phyloP scores from a whole-genome alignment of 1,140 invertebrate genomes.

The Hesperophylax magnus region DNA sequence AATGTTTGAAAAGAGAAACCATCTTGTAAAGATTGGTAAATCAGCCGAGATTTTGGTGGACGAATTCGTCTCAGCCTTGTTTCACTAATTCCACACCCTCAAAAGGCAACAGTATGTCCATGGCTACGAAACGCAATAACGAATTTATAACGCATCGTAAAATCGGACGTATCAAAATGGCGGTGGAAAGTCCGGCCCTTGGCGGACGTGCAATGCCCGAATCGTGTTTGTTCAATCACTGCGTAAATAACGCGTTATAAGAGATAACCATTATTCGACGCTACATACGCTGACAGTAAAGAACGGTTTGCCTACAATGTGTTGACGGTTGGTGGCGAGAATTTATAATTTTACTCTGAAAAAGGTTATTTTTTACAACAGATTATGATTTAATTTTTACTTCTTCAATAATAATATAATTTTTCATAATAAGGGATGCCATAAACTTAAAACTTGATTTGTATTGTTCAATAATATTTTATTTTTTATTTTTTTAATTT shows the following conservation, averaged over 20 bases:
- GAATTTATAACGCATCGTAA: slow-evolving; percentile 35
- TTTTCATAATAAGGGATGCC: no score
- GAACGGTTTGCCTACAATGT: no score
- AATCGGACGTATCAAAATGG: slow-evolving; percentile 23
- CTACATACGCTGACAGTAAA: no score
- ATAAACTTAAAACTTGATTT: no score
- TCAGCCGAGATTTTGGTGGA: neutral
- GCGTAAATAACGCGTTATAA: slow-evolving; percentile 1
- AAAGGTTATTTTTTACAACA: no score
- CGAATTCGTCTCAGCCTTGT: neutral
- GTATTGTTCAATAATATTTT: no score
- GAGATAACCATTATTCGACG: neutral
- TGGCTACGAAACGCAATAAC: slow-evolving; percentile 11
- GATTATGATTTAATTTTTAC: no score
- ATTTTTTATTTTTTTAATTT: no score
- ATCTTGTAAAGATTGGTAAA: neutral
- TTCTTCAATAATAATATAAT: no score
- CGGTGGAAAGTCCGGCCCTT: neutral
- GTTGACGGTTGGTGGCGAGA: no score
- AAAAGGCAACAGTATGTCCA: no score
- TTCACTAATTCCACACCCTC: neutral
- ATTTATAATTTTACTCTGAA: no score
- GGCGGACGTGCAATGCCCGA: neutral
- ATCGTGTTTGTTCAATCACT: slow-evolving; percentile 15
- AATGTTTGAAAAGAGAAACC: neutral